These are phyloP conservation scores for Panzeria rudis DNA, from an alignment of 2,888 invertebrate species.

Conservation along the genomic window DNA sequence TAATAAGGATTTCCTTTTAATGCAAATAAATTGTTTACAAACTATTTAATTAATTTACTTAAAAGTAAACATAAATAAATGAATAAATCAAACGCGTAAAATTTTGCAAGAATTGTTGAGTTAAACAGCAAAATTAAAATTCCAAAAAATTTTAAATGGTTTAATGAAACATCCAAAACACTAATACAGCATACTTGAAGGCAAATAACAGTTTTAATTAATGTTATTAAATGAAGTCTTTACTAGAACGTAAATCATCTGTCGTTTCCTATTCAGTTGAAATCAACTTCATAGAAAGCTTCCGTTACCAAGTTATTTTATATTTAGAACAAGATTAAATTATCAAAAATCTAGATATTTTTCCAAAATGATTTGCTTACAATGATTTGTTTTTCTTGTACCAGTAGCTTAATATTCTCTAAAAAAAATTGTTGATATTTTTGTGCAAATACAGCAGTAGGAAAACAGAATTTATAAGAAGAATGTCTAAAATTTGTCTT, in stretches of 20 bases:
- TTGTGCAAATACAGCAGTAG: not conserved
- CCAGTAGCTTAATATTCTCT: not conserved
- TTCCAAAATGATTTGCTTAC: conserved; percentile 1
- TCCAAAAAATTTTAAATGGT: not conserved
- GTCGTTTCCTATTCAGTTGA: not conserved
- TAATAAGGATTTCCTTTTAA: conserved; percentile 3
- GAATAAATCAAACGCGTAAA: not conserved
- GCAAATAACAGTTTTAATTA: not conserved
- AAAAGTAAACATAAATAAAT: conserved; percentile 1
- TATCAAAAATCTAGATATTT: not conserved
- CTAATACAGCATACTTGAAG: not conserved
- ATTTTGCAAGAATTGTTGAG: not conserved
- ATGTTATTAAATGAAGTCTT: not conserved
- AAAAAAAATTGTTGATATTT: not conserved
- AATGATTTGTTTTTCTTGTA: conserved; percentile 2
- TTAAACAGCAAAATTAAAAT: not conserved
- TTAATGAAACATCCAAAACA: not conserved
- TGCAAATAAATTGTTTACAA: conserved; percentile 20
- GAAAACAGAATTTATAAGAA: not conserved
- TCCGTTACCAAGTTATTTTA: not conserved
- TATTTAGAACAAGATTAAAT: not conserved
- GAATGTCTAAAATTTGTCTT: conserved; percentile 9
- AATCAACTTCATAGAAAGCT: not conserved
- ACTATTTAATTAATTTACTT: conserved; percentile 19
- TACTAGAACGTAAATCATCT: not conserved